A percentile compares a stretch with the other conserved stretches of the same genome.
Conservation (phyloP, 2,113 vertebrate genomes). For the Silurus glanis region DNA sequence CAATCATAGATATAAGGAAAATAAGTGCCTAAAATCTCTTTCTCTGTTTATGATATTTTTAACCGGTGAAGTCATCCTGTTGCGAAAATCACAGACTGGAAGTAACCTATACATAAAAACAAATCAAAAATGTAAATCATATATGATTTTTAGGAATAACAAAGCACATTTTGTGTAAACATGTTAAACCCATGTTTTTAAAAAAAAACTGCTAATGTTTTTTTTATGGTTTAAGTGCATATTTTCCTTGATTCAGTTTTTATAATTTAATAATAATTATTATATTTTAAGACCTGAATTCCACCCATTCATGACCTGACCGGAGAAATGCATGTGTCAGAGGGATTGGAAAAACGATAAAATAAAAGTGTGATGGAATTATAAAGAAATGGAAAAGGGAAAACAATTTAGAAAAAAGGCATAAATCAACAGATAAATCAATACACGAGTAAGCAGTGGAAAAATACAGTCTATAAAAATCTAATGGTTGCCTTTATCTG, state of each 20-base stretch:
- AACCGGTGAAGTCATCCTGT: background rate
- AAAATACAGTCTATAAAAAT: constrained; percentile 4
- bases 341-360: background rate
- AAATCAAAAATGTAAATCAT: background rate
- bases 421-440: constrained; percentile 12
- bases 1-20: background rate
- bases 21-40: background rate
- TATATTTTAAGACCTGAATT: background rate
- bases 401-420: background rate
- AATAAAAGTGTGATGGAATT: constrained; percentile 1
- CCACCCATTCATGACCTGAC: background rate
- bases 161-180: background rate
- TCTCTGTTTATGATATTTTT: background rate
- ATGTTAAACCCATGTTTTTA: background rate
- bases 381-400: background rate
- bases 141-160: background rate
- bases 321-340: background rate
- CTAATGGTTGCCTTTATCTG: background rate
- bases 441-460: background rate
- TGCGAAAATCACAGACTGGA: background rate
- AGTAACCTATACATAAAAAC: background rate
- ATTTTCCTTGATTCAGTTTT: background rate
- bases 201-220: background rate
- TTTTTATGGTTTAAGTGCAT: background rate
- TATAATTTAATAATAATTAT: no score